A percentile compares a stretch with the other conserved stretches of the same genome.
These are phyloP conservation scores for Diprion similis DNA, from an alignment of 1,140 invertebrate genomes.

Conservation along the genomic window DNA sequence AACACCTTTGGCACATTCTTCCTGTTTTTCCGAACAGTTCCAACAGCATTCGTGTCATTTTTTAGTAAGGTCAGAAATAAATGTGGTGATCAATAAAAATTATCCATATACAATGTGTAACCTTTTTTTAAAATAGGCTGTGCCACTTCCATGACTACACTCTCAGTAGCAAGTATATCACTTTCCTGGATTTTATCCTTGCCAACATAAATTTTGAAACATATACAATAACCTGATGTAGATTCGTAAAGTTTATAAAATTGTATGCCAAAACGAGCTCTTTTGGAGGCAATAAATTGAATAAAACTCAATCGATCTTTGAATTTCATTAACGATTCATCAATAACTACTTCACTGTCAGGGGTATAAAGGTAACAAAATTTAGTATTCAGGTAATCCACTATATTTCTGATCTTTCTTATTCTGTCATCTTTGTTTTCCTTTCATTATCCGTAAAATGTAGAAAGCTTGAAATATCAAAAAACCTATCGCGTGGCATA, in stretches of 20 bases:
- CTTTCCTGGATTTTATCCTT: conserved; percentile 26
- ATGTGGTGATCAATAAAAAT: conserved; percentile 29
- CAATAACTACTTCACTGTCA: conserved; percentile 18
- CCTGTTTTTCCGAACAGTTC: conserved; percentile 21
- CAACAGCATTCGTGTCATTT: conserved; percentile 24
- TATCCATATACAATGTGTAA: conserved; percentile 28
- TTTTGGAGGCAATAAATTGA: conserved; percentile 28
- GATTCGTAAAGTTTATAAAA: conserved; percentile 30
- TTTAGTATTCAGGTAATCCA: no score
- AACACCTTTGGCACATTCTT: conserved; percentile 13
- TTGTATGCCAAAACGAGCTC: conserved; percentile 26
- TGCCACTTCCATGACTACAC: conserved; percentile 26
- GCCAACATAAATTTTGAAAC: conserved; percentile 31
- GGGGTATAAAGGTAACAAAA: no score
- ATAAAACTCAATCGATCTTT: conserved; percentile 23
- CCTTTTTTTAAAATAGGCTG: conserved; percentile 22
- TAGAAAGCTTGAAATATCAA: no score
- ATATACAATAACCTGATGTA: conserved; percentile 23
- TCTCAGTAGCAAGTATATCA: conserved; percentile 25
- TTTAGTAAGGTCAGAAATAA: conserved; percentile 23
- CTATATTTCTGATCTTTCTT: no score
- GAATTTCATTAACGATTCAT: conserved; percentile 29
- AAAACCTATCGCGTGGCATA: no score
- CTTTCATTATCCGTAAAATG: no score
- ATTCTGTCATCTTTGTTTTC: no score